Conservation (phyloP, 2,113 vertebrate genomes). For the Crotophaga sulcirostris region DNA sequence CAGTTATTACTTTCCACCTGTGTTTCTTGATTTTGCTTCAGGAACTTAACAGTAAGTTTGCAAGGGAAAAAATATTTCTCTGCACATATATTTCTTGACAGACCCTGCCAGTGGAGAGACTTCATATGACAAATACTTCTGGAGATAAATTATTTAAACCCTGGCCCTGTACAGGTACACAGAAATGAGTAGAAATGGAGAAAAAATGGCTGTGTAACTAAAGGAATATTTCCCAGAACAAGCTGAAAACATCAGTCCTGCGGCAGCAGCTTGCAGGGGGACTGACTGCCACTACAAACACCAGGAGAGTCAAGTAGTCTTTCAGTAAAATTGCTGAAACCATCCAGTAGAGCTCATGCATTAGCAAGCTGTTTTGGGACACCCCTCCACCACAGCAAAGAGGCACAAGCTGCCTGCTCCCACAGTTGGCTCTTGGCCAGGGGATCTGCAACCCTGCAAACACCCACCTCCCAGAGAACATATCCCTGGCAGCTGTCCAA, state of each 20-base stretch:
- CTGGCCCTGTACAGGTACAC: neutral
- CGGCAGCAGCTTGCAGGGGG: neutral
- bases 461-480: neutral
- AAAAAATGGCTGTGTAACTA: neutral
- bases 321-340: neutral
- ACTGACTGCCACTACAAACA: neutral
- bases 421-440: neutral
- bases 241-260: neutral
- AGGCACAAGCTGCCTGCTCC: neutral
- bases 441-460: fast-evolving
- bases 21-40: neutral
- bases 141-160: neutral
- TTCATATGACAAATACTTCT: neutral
- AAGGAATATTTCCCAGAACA: neutral
- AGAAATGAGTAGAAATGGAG: neutral
- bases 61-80: neutral
- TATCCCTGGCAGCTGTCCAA: neutral
- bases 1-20: neutral
- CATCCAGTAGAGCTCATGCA: fast-evolving
- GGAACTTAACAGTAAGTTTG: neutral
- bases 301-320: fast-evolving
- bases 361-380: neutral
- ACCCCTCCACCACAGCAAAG: neutral
- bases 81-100: neutral
- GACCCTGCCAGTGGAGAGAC: neutral